Conservation (phyloP, 2,113 vertebrate species). For the Heptranchias perlo region DNA sequence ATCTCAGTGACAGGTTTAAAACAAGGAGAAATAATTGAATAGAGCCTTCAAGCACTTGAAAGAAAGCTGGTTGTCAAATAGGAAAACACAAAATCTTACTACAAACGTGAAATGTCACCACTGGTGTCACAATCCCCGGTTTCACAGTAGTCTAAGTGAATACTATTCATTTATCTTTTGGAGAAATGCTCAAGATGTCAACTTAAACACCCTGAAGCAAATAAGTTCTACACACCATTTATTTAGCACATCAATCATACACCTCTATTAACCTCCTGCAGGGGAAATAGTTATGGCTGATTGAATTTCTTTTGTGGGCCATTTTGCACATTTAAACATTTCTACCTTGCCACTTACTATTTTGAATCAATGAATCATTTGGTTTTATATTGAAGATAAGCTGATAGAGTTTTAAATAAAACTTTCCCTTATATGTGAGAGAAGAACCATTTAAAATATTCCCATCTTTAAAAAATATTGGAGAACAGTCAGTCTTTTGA, state of each 20-base stretch:
- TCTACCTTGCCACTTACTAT: neutral
- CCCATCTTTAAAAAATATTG: neutral
- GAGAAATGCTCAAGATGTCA: neutral
- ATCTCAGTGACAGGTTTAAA: slow-evolving; percentile 20
- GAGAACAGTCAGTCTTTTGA: neutral
- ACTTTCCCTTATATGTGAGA: neutral
- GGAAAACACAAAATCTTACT: no score
- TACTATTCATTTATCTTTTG: slow-evolving; percentile 16
- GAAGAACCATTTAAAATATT: neutral
- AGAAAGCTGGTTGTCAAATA: neutral
- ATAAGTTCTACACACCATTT: neutral
- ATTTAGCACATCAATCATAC: slow-evolving; percentile 22
- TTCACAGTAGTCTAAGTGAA: neutral
- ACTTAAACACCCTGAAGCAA: slow-evolving; percentile 26
- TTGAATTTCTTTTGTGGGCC: neutral
- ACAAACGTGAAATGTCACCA: neutral
- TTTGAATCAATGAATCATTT: neutral
- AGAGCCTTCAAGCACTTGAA: neutral
- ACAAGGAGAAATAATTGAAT: slow-evolving; percentile 4
- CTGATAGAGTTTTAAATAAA: neutral
- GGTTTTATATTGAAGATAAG: neutral
- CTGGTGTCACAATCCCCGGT: neutral
- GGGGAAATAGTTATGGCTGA: neutral
- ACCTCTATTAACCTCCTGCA: slow-evolving; percentile 26
- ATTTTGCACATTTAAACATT: slow-evolving; percentile 13